Evolutionary conservation across 2,797 vertebrate genomes (phyloP).

Genomic region (Syngnathus rostellatus): DNA sequence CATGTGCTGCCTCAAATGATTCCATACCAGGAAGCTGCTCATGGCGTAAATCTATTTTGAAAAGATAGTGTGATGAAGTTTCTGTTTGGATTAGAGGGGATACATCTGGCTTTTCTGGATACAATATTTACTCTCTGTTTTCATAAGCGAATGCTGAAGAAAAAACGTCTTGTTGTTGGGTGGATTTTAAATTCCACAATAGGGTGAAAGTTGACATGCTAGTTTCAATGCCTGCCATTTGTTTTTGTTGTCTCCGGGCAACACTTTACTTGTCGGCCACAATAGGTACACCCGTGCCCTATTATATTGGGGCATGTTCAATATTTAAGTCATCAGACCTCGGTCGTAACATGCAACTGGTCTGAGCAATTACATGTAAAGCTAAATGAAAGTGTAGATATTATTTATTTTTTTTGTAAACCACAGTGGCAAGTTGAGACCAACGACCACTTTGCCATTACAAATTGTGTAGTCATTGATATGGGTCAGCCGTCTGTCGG

Average conservation of each 20-base stretch:
- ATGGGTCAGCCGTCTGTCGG: background rate
- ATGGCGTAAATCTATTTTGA: background rate
- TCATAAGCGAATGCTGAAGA: background rate
- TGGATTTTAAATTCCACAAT: background rate
- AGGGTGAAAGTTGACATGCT: background rate
- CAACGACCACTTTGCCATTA: too few species aligned
- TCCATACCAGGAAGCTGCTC: background rate
- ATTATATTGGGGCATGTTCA: background rate
- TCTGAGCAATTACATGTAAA: too few species aligned
- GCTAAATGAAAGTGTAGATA: too few species aligned
- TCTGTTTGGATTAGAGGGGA: too few species aligned
- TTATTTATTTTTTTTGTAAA: too few species aligned
- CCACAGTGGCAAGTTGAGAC: too few species aligned
- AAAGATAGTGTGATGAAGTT: background rate
- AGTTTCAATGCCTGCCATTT: background rate
- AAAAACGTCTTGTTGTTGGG: background rate
- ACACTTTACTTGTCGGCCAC: background rate
- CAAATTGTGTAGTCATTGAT: background rate
- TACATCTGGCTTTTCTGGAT: too few species aligned
- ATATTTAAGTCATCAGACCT: background rate
- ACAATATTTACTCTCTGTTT: background rate
- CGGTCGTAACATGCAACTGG: too few species aligned
- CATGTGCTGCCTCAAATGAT: background rate
- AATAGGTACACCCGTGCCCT: background rate
- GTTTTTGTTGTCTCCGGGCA: background rate